Evolutionary conservation across 2,888 invertebrate genomes (phyloP), one percentile per base, ranked within the genome.

Genomic region (Brenthis ino): DNA sequence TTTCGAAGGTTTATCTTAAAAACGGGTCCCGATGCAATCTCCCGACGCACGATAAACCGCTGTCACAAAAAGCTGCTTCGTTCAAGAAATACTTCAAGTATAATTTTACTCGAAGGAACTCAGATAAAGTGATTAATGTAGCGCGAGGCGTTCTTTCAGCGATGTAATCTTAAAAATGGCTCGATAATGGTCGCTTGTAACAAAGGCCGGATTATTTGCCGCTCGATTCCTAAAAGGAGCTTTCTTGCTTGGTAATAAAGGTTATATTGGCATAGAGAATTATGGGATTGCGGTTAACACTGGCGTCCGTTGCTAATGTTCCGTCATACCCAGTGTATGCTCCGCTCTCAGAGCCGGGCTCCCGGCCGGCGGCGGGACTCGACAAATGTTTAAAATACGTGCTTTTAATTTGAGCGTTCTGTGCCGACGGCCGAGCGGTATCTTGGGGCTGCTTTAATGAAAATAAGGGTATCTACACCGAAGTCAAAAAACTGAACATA

Each of bases 41-140:
- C 60, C 20, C 64, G 51, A 61, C 67, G 61, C 50, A 69, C 70
- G 71, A 74, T 74, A 75, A 71, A 61, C 64, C 74, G 68, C 71
- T 70, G 77, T 74, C 74, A 73, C 72, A 76, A 75, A 76, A 74
- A 74, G 67, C 69, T 53, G 73, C 71, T 67, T 69, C 70, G 67
- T 69, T 70, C 71, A 66, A 72, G 70, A 65, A 71, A 73, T 70
- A 74, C 71, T 68, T 68, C 65, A 57, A 74, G 68, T 67, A 67
- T 70, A 70, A 70, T 67, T 67, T 68, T 57, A 70, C 69, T 72
- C 70, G 69, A 67, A 67, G 65, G 71, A 72, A 71, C 73, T 68
- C 73, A 74, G 76, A 77, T 77, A 77, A 77, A 77, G 77, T 79
- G 79, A 79, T 79, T 78, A 79, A 80, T 79, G 77, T 75, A 75